These are phyloP conservation scores for Odontocerum albicorne DNA, from an alignment of 2,888 invertebrate genomes.

Conservation along the genomic window DNA sequence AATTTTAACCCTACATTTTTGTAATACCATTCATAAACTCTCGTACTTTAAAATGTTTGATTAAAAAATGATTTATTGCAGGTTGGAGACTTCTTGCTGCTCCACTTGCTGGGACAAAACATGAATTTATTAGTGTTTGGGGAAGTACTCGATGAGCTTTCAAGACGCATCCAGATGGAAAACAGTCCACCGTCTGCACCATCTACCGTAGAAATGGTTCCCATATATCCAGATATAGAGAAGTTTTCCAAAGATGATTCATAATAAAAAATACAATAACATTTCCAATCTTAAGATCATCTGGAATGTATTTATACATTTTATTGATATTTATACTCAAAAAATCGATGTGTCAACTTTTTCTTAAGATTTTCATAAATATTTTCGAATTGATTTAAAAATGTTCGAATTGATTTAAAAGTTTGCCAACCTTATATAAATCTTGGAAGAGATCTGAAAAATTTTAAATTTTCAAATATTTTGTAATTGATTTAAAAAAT, in stretches of 20 bases:
- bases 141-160: slow-evolving; percentile 79
- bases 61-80: slow-evolving; percentile 44
- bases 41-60: slow-evolving; percentile 6
- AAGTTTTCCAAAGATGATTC: slow-evolving; percentile 57
- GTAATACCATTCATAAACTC: neutral
- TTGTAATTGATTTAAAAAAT: too few relatives aligned
- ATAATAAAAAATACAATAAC: too few relatives aligned
- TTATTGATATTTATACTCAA: too few relatives aligned
- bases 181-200: slow-evolving; percentile 84
- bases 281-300: too few relatives aligned
- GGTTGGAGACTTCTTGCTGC: slow-evolving; percentile 85
- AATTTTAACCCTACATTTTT: neutral
- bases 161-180: slow-evolving; percentile 67
- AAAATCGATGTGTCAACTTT: too few relatives aligned
- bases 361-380: too few relatives aligned
- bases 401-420: too few relatives aligned
- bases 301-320: too few relatives aligned
- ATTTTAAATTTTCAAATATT: too few relatives aligned
- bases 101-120: slow-evolving; percentile 85
- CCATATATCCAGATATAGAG: slow-evolving; percentile 79
- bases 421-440: too few relatives aligned
- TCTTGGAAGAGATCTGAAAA: too few relatives aligned
- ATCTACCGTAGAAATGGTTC: slow-evolving; percentile 83
- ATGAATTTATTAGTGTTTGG: slow-evolving; percentile 80
- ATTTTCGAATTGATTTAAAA: too few relatives aligned